A percentile compares a stretch with the other conserved stretches of the same genome.
Evolutionary conservation across 2,888 invertebrate genomes (phyloP).

Genomic region (Synergus laeviventris): DNA sequence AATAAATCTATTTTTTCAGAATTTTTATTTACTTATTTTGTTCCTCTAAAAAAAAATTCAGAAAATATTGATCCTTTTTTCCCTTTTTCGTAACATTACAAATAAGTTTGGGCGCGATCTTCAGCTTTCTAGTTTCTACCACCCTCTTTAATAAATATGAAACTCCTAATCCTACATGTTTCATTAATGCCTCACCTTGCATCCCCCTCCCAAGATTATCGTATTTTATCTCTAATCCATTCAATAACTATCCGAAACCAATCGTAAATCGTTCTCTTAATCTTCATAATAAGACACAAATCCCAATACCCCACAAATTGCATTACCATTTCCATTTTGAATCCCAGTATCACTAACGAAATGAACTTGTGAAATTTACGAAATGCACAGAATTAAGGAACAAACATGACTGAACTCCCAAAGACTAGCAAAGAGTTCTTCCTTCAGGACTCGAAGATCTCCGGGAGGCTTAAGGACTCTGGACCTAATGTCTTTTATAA

Average conservation of each 20-base stretch:
- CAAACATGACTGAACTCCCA: background rate
- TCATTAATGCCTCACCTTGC: background rate
- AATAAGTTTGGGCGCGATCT: no score
- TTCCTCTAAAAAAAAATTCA: no score
- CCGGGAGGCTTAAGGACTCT: background rate
- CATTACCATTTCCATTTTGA: background rate
- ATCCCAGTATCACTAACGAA: no score
- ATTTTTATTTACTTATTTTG: no score
- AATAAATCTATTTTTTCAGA: no score
- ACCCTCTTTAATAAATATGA: background rate
- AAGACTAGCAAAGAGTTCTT: conserved; percentile 27
- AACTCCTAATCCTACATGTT: background rate
- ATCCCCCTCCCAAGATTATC: background rate
- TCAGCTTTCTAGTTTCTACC: background rate
- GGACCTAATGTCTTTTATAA: conserved; percentile 48
- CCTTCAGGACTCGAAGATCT: background rate
- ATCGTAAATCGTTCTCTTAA: background rate
- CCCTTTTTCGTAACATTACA: no score
- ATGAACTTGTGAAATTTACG: background rate
- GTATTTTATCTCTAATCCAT: background rate
- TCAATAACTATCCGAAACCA: background rate
- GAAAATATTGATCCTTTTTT: no score
- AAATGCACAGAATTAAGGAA: conserved; percentile 2
- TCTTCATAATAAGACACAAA: background rate
- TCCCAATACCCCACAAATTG: background rate